These are phyloP conservation scores for Tetropium fuscum DNA, from an alignment of 2,888 invertebrate species.

Conservation along the genomic window DNA sequence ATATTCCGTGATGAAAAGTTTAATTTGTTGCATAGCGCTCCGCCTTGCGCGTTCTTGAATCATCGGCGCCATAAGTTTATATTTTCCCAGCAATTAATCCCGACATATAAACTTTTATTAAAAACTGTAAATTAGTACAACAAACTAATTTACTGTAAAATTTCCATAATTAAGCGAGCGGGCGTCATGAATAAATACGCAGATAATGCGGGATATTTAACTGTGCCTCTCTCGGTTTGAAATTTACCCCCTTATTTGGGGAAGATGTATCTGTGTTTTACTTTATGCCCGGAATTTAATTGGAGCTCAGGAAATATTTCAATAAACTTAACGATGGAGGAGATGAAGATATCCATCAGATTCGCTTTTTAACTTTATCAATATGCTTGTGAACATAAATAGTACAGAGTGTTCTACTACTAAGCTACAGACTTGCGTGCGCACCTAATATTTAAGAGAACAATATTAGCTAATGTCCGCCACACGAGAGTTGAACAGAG, in stretches of 20 bases:
- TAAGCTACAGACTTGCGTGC: too few species aligned
- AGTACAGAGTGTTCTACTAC: too few species aligned
- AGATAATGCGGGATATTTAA: neutral
- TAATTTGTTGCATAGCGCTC: slow-evolving; percentile 15
- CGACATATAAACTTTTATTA: slow-evolving; percentile 5
- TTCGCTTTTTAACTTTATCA: too few species aligned
- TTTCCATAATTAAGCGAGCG: slow-evolving; percentile 11
- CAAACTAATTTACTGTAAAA: slow-evolving; percentile 17
- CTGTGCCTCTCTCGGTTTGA: neutral
- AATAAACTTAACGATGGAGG: too few species aligned
- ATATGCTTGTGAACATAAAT: too few species aligned
- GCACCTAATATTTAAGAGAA: too few species aligned
- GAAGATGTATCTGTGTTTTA: neutral
- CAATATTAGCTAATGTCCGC: too few species aligned
- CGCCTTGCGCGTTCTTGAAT: slow-evolving; percentile 13
- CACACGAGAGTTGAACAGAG: too few species aligned
- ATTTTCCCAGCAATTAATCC: slow-evolving; percentile 16
- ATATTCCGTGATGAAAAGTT: neutral
- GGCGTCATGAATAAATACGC: slow-evolving; percentile 11
- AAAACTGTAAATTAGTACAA: slow-evolving; percentile 6
- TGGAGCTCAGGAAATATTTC: too few species aligned
- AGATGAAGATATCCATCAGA: too few species aligned
- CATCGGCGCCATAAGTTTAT: slow-evolving; percentile 20
- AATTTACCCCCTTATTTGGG: neutral
- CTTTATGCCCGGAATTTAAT: too few species aligned